Evolutionary conservation across 1,140 invertebrate genomes (phyloP).

Genomic region (Dreissena polymorpha): DNA sequence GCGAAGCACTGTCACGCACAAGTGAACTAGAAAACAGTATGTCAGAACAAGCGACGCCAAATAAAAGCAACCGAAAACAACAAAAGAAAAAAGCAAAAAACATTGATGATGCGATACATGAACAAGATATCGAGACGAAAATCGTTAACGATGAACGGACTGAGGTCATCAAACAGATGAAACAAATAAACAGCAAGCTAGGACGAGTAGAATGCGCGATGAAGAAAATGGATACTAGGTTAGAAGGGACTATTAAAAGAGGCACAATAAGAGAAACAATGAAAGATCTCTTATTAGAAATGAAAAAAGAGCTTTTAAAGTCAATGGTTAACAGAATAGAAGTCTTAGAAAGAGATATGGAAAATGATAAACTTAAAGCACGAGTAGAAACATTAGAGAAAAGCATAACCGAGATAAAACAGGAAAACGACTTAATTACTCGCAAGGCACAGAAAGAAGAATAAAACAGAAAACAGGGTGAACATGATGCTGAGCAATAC

Average conservation of each 20-base stretch:
- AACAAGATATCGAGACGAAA: background rate
- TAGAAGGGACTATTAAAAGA: background rate
- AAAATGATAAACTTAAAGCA: background rate
- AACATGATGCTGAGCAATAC: background rate
- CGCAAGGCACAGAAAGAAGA: background rate
- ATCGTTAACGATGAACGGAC: background rate
- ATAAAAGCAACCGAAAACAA: background rate
- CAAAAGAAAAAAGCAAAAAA: background rate
- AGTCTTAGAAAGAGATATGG: background rate
- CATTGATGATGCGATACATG: background rate
- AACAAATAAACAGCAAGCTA: constrained; percentile 1
- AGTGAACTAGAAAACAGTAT: too few species aligned
- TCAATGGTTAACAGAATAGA: background rate
- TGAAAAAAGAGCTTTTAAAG: background rate
- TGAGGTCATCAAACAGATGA: background rate
- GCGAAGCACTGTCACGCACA: too few species aligned
- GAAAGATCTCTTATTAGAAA: background rate
- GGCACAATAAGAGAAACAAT: background rate
- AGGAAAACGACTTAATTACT: background rate
- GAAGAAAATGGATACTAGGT: background rate
- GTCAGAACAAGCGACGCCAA: background rate
- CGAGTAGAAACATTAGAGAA: background rate
- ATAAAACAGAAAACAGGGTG: background rate
- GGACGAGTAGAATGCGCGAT: background rate
- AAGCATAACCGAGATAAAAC: background rate